Evolutionary conservation across 2,888 invertebrate species (phyloP).

Genomic region (Arenicola marina): DNA sequence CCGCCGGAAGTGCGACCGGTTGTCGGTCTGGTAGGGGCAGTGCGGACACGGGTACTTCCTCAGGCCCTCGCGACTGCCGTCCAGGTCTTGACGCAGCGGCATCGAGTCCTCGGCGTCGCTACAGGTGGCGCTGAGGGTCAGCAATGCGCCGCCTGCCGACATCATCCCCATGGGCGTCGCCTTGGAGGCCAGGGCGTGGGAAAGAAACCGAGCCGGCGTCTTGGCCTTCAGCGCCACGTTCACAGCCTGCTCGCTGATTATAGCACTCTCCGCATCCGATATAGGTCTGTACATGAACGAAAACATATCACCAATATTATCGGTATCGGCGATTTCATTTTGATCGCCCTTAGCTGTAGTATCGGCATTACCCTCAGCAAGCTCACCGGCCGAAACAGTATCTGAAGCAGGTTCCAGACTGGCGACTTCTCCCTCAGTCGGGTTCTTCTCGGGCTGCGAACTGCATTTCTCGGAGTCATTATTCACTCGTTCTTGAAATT

Average conservation of each 20-base stretch:
- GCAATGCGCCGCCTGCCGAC: no score
- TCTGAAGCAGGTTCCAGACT: not conserved
- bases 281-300: not conserved
- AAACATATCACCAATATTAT: no score
- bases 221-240: slow-evolving; percentile 6
- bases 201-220: not conserved
- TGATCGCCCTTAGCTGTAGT: not conserved
- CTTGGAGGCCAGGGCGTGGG: no score
- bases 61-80: not conserved
- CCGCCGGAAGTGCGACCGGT: slow-evolving; percentile 31
- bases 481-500: no score
- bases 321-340: not conserved
- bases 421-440: not conserved
- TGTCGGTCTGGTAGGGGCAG: slow-evolving; percentile 33
- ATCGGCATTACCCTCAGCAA: not conserved
- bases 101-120: not conserved
- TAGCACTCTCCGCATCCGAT: not conserved
- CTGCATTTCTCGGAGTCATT: no score
- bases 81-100: not conserved
- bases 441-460: not conserved
- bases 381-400: not conserved
- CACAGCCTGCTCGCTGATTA: not conserved
- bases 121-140: not conserved
- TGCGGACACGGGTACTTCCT: slow-evolving; percentile 28
- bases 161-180: no score